These are phyloP conservation scores for Colletes latitarsis DNA, from an alignment of 1,140 invertebrate genomes.

Conservation along the genomic window DNA sequence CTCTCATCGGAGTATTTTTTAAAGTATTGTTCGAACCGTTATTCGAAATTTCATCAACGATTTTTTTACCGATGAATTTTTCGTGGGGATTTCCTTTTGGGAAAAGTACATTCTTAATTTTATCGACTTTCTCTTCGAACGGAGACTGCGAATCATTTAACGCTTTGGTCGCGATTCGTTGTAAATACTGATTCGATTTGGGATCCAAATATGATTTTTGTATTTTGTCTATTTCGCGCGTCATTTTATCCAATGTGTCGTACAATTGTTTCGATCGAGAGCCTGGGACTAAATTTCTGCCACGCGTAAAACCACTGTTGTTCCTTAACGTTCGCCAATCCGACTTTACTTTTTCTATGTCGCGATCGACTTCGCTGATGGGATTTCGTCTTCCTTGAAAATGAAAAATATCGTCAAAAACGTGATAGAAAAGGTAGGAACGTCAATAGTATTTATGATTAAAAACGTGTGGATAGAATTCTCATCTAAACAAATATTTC, in stretches of 20 bases:
- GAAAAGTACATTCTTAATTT: slow-evolving; percentile 30
- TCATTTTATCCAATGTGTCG: slow-evolving; percentile 51
- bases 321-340: slow-evolving; percentile 54
- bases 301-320: slow-evolving; percentile 10
- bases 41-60: not conserved
- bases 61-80: not conserved
- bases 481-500: no score
- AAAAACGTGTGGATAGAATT: no score
- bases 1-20: no score
- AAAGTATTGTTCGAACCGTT: not conserved
- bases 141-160: not conserved
- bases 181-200: slow-evolving; percentile 32
- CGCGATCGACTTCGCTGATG: slow-evolving; percentile 28
- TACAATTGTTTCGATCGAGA: slow-evolving; percentile 49
- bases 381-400: slow-evolving; percentile 22
- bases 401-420: not conserved
- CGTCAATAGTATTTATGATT: no score
- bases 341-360: slow-evolving; percentile 50
- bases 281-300: slow-evolving; percentile 18
- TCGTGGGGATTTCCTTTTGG: slow-evolving; percentile 1
- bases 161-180: slow-evolving; percentile 25
- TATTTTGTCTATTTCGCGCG: slow-evolving; percentile 43
- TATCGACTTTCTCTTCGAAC: slow-evolving; percentile 30
- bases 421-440: not conserved
- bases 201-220: slow-evolving; percentile 39